Evolutionary conservation across 2,113 vertebrate species (phyloP).

Genomic region (Willisornis vidua): DNA sequence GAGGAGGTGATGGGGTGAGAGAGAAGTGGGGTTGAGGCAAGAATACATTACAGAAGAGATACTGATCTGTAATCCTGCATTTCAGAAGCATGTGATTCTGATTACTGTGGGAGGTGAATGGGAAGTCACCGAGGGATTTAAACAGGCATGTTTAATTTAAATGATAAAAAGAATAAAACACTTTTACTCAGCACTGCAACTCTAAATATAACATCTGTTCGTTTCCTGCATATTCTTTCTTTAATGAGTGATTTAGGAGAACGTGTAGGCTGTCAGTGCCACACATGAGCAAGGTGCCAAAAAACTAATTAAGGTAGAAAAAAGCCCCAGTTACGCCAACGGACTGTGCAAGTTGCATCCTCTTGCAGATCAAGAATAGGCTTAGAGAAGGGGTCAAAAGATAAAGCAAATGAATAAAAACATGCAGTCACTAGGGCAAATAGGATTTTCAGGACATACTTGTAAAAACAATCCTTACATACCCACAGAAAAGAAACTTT

Average conservation of each 20-base stretch:
- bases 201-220: conserved; percentile 60
- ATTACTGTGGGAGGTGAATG: conserved; percentile 47
- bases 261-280: neutral
- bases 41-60: neutral
- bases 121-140: conserved; percentile 52
- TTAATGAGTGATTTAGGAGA: conserved; percentile 50
- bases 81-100: conserved; percentile 48
- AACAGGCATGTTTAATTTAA: conserved; percentile 58
- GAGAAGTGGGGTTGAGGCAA: neutral
- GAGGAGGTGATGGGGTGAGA: conserved; percentile 53
- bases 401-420: neutral
- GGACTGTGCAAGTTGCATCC: neutral
- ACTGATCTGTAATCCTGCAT: neutral
- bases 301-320: conserved; percentile 42
- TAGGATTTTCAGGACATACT: neutral
- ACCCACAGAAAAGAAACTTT: neutral
- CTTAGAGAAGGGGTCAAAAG: neutral
- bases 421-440: neutral
- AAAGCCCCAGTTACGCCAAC: neutral
- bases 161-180: conserved; percentile 56
- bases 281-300: neutral
- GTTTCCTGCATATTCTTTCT: conserved; percentile 57
- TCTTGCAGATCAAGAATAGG: neutral
- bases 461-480: neutral
- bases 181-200: conserved; percentile 43